phyloP scores from a whole-genome alignment of 2,113 vertebrate genomes.

The Coturnix japonica region DNA sequence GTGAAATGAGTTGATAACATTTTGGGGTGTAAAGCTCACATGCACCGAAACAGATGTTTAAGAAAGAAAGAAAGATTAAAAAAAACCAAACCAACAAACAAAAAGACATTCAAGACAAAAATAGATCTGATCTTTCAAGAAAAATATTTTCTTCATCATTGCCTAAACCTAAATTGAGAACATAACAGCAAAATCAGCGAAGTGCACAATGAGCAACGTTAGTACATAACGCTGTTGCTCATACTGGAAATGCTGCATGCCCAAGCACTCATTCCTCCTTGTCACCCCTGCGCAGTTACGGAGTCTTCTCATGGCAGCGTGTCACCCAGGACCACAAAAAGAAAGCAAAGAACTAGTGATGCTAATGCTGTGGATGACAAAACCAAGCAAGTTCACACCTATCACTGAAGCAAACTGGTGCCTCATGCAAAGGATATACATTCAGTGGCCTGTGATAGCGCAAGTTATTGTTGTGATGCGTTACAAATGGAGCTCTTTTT shows the following conservation, averaged over 20 bases:
- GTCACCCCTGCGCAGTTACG: background rate
- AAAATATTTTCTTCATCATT: background rate
- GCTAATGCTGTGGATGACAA: background rate
- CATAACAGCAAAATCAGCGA: background rate
- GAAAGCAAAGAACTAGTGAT: background rate
- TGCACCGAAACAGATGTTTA: background rate
- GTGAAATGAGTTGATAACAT: background rate
- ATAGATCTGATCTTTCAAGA: background rate
- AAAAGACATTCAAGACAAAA: background rate
- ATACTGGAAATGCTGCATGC: background rate
- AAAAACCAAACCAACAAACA: no score
- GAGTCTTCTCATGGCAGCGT: background rate
- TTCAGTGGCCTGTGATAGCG: constrained; percentile 32
- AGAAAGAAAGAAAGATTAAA: background rate
- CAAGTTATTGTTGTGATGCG: constrained; percentile 4
- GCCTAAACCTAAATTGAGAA: background rate
- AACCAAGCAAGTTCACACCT: constrained; percentile 10
- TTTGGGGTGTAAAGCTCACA: background rate
- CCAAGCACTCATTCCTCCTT: background rate
- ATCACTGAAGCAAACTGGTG: background rate
- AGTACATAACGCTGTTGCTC: background rate
- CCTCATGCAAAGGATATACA: background rate
- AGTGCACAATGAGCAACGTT: background rate
- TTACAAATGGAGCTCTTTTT: constrained; percentile 33
- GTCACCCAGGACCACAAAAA: background rate